Conservation (phyloP, 2,113 vertebrate species). For the Melanerpes formicivorus region DNA sequence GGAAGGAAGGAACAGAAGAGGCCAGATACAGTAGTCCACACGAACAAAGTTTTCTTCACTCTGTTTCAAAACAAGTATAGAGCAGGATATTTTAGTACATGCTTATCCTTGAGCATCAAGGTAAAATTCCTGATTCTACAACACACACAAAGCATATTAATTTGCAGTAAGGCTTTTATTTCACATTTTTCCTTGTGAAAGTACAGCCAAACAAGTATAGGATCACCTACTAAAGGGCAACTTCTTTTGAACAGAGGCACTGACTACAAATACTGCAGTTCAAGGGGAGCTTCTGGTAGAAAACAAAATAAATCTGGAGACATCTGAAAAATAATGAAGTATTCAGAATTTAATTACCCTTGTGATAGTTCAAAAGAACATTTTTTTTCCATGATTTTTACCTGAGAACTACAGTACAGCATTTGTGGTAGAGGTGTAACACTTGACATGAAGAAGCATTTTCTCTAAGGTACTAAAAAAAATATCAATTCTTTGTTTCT, state of each 20-base stretch:
- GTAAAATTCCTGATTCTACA: neutral
- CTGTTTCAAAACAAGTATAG: neutral
- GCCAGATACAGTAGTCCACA: neutral
- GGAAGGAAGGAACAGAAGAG: neutral
- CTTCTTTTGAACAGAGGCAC: neutral
- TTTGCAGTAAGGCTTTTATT: neutral
- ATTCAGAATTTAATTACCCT: neutral
- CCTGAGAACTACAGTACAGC: neutral
- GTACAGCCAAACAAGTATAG: neutral
- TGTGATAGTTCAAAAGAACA: neutral
- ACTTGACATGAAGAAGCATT: neutral
- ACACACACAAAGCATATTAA: neutral
- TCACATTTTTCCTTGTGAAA: neutral
- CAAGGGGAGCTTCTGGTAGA: neutral
- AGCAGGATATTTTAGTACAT: neutral
- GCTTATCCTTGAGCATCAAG: neutral
- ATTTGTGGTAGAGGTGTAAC: neutral
- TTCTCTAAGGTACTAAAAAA: neutral
- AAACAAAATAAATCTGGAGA: neutral
- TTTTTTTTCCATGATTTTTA: neutral
- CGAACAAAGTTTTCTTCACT: neutral
- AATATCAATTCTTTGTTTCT: neutral
- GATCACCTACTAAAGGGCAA: fast-evolving
- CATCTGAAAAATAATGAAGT: neutral
- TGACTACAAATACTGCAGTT: neutral